phyloP scores from a whole-genome alignment of 2,113 vertebrate species.

The Silurus glanis region DNA sequence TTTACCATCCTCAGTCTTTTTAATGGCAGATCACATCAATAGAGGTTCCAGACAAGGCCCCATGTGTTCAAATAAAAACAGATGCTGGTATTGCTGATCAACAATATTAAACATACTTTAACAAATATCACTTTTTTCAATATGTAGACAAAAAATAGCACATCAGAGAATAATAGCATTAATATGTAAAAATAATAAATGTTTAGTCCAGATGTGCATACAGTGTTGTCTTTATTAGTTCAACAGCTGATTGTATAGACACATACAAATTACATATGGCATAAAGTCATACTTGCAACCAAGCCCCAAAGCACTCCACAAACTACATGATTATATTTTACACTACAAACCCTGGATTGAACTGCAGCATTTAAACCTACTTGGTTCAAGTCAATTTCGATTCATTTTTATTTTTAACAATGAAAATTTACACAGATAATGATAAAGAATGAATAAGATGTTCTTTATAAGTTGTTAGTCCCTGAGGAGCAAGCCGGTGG shows the following conservation, averaged over 20 bases:
- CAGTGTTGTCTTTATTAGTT: background rate
- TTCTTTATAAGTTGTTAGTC: no score
- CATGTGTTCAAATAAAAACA: background rate
- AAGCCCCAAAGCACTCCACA: background rate
- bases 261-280: background rate
- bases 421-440: no score
- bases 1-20: background rate
- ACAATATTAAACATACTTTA: background rate
- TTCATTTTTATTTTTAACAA: no score
- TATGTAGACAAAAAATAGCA: background rate
- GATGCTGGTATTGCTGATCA: background rate
- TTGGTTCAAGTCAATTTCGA: no score
- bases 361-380: no score
- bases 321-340: slow-evolving; percentile 3
- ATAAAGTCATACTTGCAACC: background rate
- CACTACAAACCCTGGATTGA: background rate
- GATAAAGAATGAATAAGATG: no score
- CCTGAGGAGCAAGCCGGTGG: no score
- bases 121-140: background rate
- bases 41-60: background rate
- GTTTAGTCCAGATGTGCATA: background rate
- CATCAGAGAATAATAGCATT: background rate
- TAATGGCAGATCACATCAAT: background rate
- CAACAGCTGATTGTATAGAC: background rate
- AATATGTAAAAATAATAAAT: background rate